Conservation (phyloP, 1,140 invertebrate genomes). For the Lutraria rhynchaena region DNA sequence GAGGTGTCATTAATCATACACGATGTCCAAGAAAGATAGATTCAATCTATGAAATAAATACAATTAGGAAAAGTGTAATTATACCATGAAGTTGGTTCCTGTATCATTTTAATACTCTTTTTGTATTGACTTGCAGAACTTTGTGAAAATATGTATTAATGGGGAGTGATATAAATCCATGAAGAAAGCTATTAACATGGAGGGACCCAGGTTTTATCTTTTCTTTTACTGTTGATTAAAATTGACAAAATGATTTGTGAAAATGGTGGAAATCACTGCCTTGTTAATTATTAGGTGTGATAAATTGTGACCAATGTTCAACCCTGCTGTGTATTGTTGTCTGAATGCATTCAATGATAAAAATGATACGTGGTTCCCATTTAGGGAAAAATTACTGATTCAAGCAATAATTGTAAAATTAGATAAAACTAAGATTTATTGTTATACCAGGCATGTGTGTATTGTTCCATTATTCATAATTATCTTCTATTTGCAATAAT, state of each 20-base stretch:
- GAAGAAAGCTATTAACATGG: conserved; percentile 30
- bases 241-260: conserved; percentile 39
- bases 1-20: conserved; percentile 42
- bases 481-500: too few relatives aligned
- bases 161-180: conserved; percentile 46
- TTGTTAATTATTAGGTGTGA: conserved; percentile 39
- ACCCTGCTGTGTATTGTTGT: neutral
- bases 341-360: neutral
- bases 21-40: conserved; percentile 20
- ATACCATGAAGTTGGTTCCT: neutral
- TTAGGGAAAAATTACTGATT: neutral
- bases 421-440: neutral
- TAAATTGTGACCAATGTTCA: conserved; percentile 28
- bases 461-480: too few relatives aligned
- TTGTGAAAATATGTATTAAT: conserved; percentile 35
- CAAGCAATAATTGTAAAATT: neutral
- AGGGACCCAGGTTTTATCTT: conserved; percentile 29
- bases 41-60: conserved; percentile 58
- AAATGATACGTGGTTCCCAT: neutral
- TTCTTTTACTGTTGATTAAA: conserved; percentile 33
- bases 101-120: conserved; percentile 58
- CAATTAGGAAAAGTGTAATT: conserved; percentile 58
- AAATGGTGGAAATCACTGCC: conserved; percentile 10
- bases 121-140: conserved; percentile 49
- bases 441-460: neutral